These are phyloP conservation scores for Papilio elwesi DNA, from an alignment of 2,888 invertebrate genomes.

Conservation along the genomic window DNA sequence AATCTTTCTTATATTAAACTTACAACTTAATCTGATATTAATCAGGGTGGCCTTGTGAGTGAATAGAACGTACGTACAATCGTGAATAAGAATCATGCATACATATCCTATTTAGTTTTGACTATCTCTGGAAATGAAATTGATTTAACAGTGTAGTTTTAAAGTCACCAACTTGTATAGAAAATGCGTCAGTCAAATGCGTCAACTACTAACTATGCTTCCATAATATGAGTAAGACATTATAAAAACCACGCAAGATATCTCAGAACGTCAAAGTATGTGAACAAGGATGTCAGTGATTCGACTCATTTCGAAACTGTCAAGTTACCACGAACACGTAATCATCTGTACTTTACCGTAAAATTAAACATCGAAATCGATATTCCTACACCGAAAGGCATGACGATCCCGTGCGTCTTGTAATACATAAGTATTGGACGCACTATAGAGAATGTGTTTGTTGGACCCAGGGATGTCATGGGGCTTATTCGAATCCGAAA, in stretches of 20 bases:
- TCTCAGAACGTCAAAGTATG: background rate
- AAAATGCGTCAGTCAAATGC: background rate
- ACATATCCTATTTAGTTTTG: background rate
- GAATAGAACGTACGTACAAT: background rate
- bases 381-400: no score
- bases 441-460: no score
- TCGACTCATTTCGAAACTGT: constrained; percentile 7
- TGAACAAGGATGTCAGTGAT: constrained; percentile 14
- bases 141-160: background rate
- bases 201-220: no score
- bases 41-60: background rate
- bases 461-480: no score
- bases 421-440: no score
- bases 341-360: no score
- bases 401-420: no score
- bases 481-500: no score
- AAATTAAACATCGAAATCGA: no score
- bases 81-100: background rate
- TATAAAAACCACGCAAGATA: background rate
- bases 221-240: background rate
- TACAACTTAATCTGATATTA: no score
- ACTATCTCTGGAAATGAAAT: background rate
- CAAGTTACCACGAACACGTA: constrained; percentile 3
- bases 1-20: no score
- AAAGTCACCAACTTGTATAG: background rate